phyloP scores from a whole-genome alignment of 2,797 vertebrate genomes.

The Adelosebastes latens region DNA sequence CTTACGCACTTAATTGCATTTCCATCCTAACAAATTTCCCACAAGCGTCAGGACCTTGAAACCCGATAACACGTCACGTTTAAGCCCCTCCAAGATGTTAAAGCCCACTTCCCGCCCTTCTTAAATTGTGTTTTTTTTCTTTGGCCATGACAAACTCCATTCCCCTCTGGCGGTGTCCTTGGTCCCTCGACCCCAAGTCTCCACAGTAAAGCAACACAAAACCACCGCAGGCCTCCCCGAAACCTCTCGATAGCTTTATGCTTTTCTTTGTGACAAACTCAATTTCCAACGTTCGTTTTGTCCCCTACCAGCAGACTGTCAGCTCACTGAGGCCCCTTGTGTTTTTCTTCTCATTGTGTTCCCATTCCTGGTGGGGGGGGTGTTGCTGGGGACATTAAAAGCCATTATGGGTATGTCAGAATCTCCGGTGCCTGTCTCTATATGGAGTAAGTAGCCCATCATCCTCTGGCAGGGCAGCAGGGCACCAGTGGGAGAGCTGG shows the following conservation, averaged over 20 bases:
- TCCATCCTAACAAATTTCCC: constrained; percentile 76
- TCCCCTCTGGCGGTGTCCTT: constrained; percentile 37
- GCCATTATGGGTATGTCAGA: constrained; percentile 38
- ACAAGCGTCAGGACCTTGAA: constrained; percentile 69
- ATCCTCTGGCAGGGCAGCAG: constrained; percentile 44
- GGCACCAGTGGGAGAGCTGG: constrained; percentile 43
- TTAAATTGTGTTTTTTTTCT: constrained; percentile 48
- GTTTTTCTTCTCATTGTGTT: constrained; percentile 50
- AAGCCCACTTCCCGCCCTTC: constrained; percentile 33
- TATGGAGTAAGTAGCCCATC: constrained; percentile 61
- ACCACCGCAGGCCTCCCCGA: not conserved
- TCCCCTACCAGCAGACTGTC: constrained; percentile 3
- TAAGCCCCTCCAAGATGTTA: constrained; percentile 58
- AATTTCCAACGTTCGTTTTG: constrained; percentile 17
- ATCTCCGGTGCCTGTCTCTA: constrained; percentile 47
- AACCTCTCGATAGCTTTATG: constrained; percentile 14
- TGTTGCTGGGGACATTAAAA: constrained; percentile 18
- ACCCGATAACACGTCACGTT: constrained; percentile 60
- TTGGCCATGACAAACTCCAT: constrained; percentile 45
- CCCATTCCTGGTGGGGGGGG: not conserved
- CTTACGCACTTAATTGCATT: constrained; percentile 73
- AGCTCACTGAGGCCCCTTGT: constrained; percentile 16
- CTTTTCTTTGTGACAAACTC: constrained; percentile 39
- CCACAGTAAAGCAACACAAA: constrained; percentile 26
- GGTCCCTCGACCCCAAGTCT: constrained; percentile 5